Conservation (phyloP, 1,140 invertebrate species). For the Phthorimaea operculella region DNA sequence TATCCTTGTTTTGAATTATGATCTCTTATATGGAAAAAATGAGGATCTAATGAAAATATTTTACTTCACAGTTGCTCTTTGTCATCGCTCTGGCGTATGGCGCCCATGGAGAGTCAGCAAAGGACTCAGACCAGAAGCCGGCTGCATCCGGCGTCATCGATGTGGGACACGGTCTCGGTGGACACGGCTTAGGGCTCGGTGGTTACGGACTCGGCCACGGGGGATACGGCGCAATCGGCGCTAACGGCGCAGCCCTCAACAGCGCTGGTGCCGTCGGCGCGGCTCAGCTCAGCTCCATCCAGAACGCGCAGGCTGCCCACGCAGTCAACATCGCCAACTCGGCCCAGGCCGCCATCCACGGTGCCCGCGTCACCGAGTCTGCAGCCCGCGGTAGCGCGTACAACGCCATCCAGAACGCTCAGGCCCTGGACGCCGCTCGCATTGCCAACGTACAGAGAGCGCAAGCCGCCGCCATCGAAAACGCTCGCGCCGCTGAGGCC, state of each 20-base stretch:
- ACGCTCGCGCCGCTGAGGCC: conserved; percentile 47
- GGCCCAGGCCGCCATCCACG: conserved; percentile 50
- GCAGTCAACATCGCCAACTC: conserved; percentile 52
- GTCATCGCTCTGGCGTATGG: conserved; percentile 54
- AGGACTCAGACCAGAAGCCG: conserved; percentile 19
- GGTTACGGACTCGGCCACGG: conserved; percentile 16
- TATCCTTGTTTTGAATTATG: too few relatives aligned
- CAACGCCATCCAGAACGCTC: conserved; percentile 50
- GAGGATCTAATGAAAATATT: not conserved
- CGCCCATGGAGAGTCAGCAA: conserved; percentile 50
- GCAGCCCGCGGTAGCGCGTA: conserved; percentile 46
- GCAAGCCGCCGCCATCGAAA: conserved; percentile 51
- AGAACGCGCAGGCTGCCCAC: conserved; percentile 56
- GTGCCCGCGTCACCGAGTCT: conserved; percentile 45
- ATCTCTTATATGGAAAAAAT: too few relatives aligned
- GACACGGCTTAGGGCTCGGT: conserved; percentile 13
- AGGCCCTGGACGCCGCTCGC: conserved; percentile 49
- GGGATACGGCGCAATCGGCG: conserved; percentile 18
- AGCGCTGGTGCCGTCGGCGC: conserved; percentile 49
- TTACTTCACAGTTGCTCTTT: conserved; percentile 52
- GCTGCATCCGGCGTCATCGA: conserved; percentile 30
- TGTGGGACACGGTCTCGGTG: conserved; percentile 19
- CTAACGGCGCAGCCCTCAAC: conserved; percentile 35
- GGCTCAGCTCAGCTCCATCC: conserved; percentile 53
- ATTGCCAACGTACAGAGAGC: conserved; percentile 53